Conservation (phyloP, 2,888 invertebrate species). For the Panopea generosa region DNA sequence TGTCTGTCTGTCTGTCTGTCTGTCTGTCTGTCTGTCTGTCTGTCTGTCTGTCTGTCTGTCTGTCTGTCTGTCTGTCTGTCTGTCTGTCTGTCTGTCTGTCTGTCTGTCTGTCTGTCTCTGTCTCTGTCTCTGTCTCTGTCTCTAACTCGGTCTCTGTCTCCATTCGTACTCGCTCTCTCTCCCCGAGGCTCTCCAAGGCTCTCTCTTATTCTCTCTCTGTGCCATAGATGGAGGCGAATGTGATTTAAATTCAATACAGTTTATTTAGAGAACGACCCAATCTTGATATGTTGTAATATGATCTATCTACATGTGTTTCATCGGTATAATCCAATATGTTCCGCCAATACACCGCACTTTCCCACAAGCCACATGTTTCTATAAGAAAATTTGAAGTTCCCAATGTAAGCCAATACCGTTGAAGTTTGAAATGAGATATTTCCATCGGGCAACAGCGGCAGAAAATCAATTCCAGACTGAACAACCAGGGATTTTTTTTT, state of each 20-base stretch:
- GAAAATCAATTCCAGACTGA: neutral
- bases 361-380: slow-evolving; percentile 1
- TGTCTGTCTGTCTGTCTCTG: neutral
- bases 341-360: neutral
- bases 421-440: slow-evolving; percentile 33
- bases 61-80: slow-evolving; percentile 5
- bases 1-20: slow-evolving; percentile 3
- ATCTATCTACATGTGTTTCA: too few relatives aligned
- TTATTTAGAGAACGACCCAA: too few relatives aligned
- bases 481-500: neutral
- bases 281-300: too few relatives aligned
- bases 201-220: too few relatives aligned
- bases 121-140: neutral
- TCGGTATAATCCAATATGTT: too few relatives aligned
- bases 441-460: slow-evolving; percentile 1
- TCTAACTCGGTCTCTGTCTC: too few relatives aligned
- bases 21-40: slow-evolving; percentile 3
- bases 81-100: slow-evolving; percentile 3
- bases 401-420: slow-evolving; percentile 39
- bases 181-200: too few relatives aligned
- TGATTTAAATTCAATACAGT: too few relatives aligned
- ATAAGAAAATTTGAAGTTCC: slow-evolving; percentile 24
- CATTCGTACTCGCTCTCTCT: too few relatives aligned
- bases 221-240: too few relatives aligned
- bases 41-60: slow-evolving; percentile 2